Evolutionary conservation across 2,797 vertebrate genomes (phyloP).

Genomic region (Bovichtus diacanthus): DNA sequence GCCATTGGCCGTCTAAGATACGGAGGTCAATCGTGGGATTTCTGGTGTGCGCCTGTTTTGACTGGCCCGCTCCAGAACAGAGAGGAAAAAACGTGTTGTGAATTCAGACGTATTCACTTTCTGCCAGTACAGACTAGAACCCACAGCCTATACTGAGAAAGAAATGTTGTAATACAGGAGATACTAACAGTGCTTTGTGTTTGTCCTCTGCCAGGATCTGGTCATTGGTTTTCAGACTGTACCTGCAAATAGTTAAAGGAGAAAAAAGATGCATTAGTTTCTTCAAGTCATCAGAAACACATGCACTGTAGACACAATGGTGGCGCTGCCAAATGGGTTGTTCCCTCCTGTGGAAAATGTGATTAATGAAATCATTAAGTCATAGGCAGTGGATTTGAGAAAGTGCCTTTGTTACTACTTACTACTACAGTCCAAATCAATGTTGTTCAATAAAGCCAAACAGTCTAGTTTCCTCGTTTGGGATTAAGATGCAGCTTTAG

Average conservation of each 20-base stretch:
- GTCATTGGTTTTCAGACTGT: constrained; percentile 93
- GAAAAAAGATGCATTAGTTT: constrained; percentile 5
- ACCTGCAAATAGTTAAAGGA: constrained; percentile 80
- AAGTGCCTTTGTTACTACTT: neutral
- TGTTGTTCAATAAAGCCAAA: constrained; percentile 4
- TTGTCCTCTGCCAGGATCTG: constrained; percentile 98
- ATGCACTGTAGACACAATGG: neutral
- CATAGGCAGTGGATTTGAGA: neutral
- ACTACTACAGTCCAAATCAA: constrained; percentile 5
- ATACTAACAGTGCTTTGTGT: constrained; percentile 95
- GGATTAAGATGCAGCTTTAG: constrained; percentile 44
- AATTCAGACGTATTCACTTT: neutral
- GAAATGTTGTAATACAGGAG: constrained; percentile 17
- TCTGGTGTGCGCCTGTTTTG: constrained; percentile 67
- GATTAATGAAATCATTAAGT: neutral
- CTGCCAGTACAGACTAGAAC: constrained; percentile 15
- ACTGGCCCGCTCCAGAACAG: constrained; percentile 55
- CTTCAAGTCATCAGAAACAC: neutral
- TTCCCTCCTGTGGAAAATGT: neutral
- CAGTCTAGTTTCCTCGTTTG: neutral
- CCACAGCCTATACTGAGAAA: neutral
- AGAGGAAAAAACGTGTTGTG: constrained; percentile 32
- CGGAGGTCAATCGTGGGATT: constrained; percentile 56
- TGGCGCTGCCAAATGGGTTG: neutral
- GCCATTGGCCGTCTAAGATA: constrained; percentile 60